phyloP scores from a whole-genome alignment of 1,140 invertebrate species.

The Drosophila micromelanica region DNA sequence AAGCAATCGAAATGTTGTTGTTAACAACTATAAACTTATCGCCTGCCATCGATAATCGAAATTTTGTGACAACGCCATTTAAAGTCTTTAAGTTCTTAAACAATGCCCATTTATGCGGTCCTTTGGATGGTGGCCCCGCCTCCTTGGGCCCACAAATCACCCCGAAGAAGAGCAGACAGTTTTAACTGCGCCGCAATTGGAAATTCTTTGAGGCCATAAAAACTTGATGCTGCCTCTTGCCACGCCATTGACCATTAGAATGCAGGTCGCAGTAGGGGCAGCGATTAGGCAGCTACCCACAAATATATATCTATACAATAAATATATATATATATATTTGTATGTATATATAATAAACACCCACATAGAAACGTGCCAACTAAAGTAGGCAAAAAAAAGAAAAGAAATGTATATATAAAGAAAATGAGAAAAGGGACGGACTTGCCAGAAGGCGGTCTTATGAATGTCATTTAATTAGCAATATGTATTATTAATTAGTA shows the following conservation, averaged over 20 bases:
- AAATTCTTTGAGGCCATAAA: slow-evolving; percentile 62
- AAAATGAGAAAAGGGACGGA: slow-evolving; percentile 1
- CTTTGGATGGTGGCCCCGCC: background rate
- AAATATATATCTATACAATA: background rate
- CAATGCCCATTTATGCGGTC: background rate
- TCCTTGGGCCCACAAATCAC: slow-evolving; percentile 52
- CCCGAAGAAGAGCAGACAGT: slow-evolving; percentile 54
- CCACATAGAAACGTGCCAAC: slow-evolving; percentile 1
- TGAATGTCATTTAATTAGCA: slow-evolving; percentile 67
- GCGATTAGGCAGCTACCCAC: slow-evolving; percentile 27
- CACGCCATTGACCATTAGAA: slow-evolving; percentile 47
- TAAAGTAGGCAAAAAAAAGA: slow-evolving; percentile 7
- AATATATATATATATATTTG: background rate
- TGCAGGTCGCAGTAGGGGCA: slow-evolving; percentile 28
- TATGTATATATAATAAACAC: background rate
- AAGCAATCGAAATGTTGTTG: background rate
- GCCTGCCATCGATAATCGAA: background rate
- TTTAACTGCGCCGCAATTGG: slow-evolving; percentile 54
- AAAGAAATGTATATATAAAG: background rate
- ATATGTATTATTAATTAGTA: slow-evolving; percentile 65
- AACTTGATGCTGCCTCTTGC: slow-evolving; percentile 28
- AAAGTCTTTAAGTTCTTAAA: slow-evolving; percentile 16
- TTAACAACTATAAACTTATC: background rate
- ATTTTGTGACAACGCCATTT: background rate
- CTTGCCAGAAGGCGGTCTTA: slow-evolving; percentile 16